A percentile compares a stretch with the other conserved stretches of the same genome.
These are phyloP conservation scores for Drosophila lini DNA, from an alignment of 1,140 invertebrate species.

Conservation along the genomic window DNA sequence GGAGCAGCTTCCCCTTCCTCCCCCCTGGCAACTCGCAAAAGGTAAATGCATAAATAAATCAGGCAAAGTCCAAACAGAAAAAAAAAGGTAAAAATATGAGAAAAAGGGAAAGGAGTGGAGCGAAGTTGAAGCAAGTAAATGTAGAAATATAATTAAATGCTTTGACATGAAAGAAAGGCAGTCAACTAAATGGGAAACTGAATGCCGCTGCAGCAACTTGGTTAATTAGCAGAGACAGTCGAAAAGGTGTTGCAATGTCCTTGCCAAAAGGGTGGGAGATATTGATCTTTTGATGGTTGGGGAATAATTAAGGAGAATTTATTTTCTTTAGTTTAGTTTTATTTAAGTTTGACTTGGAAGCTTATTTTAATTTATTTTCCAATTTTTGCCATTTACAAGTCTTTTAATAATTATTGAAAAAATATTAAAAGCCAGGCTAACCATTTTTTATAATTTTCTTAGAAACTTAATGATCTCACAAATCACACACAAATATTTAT, in stretches of 20 bases:
- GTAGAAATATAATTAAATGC: conserved; percentile 65
- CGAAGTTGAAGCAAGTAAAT: conserved; percentile 33
- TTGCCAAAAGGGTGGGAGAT: background rate
- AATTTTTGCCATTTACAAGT: too few species aligned
- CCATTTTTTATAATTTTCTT: background rate
- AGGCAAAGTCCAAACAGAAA: conserved; percentile 39
- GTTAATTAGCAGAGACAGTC: conserved; percentile 45
- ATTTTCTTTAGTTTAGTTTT: background rate
- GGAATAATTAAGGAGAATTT: too few species aligned
- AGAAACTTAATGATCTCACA: background rate
- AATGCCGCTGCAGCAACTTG: conserved; percentile 18
- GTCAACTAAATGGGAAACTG: conserved; percentile 46
- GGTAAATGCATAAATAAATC: conserved; percentile 71
- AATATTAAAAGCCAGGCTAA: background rate
- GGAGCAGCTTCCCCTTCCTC: conserved; percentile 17
- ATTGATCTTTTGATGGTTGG: background rate
- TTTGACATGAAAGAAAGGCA: conserved; percentile 71
- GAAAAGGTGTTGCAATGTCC: conserved; percentile 25
- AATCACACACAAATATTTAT: background rate
- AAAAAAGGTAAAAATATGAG: conserved; percentile 12
- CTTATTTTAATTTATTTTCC: too few species aligned
- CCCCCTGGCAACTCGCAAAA: conserved; percentile 16
- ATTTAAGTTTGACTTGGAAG: too few species aligned
- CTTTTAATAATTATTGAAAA: too few species aligned
- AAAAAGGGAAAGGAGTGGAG: conserved; percentile 29